Conservation (phyloP, 2,797 vertebrate genomes). For the Brachymystax lenok region DNA sequence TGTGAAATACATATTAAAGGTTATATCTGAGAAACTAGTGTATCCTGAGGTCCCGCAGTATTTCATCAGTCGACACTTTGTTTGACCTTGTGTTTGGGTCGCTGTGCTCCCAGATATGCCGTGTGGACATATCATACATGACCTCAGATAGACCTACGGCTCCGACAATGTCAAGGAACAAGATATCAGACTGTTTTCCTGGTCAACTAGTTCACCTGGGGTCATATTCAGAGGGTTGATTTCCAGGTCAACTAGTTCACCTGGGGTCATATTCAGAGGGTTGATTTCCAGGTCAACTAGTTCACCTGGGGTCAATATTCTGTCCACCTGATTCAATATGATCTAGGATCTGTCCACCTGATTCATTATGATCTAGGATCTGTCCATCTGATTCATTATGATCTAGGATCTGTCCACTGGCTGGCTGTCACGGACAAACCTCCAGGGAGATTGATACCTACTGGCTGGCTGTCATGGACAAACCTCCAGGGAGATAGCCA, state of each 20-base stretch:
- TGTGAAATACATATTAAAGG: slow-evolving; percentile 56
- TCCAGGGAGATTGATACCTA: no score
- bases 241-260: not conserved
- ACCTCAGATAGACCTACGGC: no score
- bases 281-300: no score
- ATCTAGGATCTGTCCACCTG: no score
- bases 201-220: not conserved
- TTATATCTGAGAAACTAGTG: slow-evolving; percentile 43
- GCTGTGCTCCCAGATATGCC: slow-evolving; percentile 34
- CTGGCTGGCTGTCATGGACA: no score
- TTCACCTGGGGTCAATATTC: no score
- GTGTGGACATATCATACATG: not conserved
- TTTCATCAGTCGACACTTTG: slow-evolving; percentile 52
- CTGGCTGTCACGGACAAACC: no score
- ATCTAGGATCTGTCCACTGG: no score
- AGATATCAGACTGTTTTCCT: slow-evolving; percentile 4
- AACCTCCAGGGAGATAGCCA: not conserved
- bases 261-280: not conserved
- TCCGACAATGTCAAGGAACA: not conserved
- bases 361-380: no score
- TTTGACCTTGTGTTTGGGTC: slow-evolving; percentile 41
- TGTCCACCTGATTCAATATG: no score
- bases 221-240: not conserved
- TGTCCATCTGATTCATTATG: no score
- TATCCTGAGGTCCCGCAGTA: slow-evolving; percentile 18